phyloP scores from a whole-genome alignment of 2,888 invertebrate genomes.

The Drosophila acutilabella region DNA sequence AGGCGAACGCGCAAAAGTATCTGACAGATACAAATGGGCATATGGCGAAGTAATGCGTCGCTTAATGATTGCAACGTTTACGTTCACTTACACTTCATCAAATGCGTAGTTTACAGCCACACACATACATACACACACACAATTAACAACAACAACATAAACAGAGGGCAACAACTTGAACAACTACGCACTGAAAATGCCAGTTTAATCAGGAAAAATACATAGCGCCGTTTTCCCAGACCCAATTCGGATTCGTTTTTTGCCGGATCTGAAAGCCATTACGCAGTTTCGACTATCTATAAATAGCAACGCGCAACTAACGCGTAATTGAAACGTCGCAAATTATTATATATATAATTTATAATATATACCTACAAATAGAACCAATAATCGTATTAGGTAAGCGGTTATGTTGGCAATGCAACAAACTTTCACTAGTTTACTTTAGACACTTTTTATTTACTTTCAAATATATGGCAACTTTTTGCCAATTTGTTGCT shows the following conservation, averaged over 20 bases:
- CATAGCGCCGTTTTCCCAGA: slow-evolving; percentile 28
- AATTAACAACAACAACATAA: slow-evolving; percentile 20
- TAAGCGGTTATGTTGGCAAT: slow-evolving; percentile 8
- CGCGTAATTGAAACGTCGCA: slow-evolving; percentile 60
- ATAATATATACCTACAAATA: slow-evolving; percentile 14
- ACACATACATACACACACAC: slow-evolving; percentile 19
- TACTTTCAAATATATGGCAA: neutral
- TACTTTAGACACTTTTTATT: too few relatives aligned
- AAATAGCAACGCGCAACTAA: slow-evolving; percentile 43
- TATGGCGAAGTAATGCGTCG: slow-evolving; percentile 38
- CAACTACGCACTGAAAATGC: slow-evolving; percentile 61
- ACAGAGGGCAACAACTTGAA: slow-evolving; percentile 44
- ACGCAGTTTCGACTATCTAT: slow-evolving; percentile 61
- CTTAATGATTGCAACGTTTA: slow-evolving; percentile 70
- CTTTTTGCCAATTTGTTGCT: too few relatives aligned
- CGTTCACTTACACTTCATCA: slow-evolving; percentile 76
- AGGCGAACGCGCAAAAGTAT: slow-evolving; percentile 64
- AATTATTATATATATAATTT: neutral
- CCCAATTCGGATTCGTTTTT: neutral
- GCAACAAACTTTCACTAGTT: too few relatives aligned
- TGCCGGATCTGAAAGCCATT: slow-evolving; percentile 31
- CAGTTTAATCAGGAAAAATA: slow-evolving; percentile 42
- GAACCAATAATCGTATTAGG: slow-evolving; percentile 27
- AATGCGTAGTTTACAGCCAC: slow-evolving; percentile 72
- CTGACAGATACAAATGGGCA: slow-evolving; percentile 79